Base-by-base conservation (phyloP, 2,797 vertebrate genomes). In the Choloepus didactylus region DNA sequence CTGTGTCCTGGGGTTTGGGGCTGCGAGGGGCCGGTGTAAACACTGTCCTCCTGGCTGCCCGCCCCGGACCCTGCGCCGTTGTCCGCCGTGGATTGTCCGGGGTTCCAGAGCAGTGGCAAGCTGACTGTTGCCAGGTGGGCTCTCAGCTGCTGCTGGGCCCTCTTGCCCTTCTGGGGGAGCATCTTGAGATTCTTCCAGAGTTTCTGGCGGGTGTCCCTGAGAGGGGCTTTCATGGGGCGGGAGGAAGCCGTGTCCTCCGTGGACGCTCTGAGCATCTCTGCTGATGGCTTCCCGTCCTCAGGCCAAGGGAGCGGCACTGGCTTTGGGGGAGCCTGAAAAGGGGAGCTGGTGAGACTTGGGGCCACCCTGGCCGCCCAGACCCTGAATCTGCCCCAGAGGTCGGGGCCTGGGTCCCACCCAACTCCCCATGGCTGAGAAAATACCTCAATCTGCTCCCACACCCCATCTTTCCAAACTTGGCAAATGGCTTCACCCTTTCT, bases 111-210 rank as follows among this genome's bases (percentile, higher is more conserved):
- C 0, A 46, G 35, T 0, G 59, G 8, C 27, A 64, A 56, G 49
- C 19, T 88, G 18, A 35, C 5, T 1, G 81, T 35, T 3, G 0
- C 0, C 15, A 94, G 85, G 38, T 69, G 90, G 2, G 69, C 41
- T 4, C 46, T 89, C 54, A 96, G 49, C 38, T 51, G 90, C 75
- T 91, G 73, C 73, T 60, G 92, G 59, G 83, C 21, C 66, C 6
- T 96, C 90, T 54, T 87, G 87, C 96, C 76, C 0, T 6, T 46
- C 81, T 90, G 8, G 0, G 96, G 96, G 3, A 97, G 44, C 1
- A 2, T 62, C 54, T 79, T 97, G 79, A 97, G 79, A 75, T 44
- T 96, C 82, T 7, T 91, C 96, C 97, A 95, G 81, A 97, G 89
- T 27, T 72, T 96, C 35, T 67, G 89, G 41, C 27, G 15, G 19